These are phyloP conservation scores for Anniella stebbinsi DNA, from an alignment of 2,797 vertebrate genomes.

Conservation along the genomic window DNA sequence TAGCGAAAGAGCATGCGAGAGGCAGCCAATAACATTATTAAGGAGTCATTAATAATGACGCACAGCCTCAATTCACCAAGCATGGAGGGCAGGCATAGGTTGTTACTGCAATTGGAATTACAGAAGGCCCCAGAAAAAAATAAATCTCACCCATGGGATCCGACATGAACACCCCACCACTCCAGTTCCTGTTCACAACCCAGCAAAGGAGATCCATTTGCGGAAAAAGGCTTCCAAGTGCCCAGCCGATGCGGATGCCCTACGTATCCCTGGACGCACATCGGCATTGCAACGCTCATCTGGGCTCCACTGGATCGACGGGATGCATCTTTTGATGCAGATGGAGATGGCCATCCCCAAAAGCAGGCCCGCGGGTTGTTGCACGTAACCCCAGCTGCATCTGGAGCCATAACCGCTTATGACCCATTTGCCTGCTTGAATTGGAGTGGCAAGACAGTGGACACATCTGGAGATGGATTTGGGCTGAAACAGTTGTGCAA, in stretches of 20 bases:
- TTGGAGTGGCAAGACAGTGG: neutral
- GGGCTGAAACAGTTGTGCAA: neutral
- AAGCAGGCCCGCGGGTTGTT: neutral
- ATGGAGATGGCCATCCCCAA: neutral
- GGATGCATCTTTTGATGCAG: neutral
- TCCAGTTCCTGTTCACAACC: neutral
- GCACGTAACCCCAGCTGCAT: neutral
- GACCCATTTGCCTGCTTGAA: neutral
- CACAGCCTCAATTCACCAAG: constrained; percentile 23
- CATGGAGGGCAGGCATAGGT: constrained; percentile 15
- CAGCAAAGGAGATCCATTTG: neutral
- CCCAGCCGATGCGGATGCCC: neutral
- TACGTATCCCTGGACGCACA: no score
- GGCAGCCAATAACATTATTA: constrained; percentile 47
- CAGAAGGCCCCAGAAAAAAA: no score
- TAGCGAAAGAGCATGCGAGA: constrained; percentile 78
- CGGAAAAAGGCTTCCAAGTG: neutral
- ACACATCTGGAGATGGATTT: neutral
- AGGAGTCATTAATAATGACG: constrained; percentile 33
- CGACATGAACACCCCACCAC: neutral
- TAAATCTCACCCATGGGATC: neutral
- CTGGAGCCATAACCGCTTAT: neutral
- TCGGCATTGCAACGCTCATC: neutral
- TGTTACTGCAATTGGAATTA: neutral
- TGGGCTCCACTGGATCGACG: no score